Base-by-base conservation (phyloP, 1,140 invertebrate species). In the Pristionchus pacificus region DNA sequence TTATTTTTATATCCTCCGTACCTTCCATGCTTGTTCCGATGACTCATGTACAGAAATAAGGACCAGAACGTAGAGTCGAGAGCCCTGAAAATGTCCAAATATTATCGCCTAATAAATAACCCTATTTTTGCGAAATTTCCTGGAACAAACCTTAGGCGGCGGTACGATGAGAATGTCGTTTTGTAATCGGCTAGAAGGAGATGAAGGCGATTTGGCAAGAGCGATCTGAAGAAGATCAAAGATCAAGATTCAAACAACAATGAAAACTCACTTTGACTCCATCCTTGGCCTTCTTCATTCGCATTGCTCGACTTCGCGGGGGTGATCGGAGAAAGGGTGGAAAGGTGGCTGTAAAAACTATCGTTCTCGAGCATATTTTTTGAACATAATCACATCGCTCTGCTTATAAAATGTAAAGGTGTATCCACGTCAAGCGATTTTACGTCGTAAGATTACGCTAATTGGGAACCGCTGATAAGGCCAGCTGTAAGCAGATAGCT, bases 1-100 rank as follows among this genome's bases (percentile, higher is more conserved):
- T 10, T 49, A 10, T 49, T 49, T 49, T 49, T 49, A 49, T 10
- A 49, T 49, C 38, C 38, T 49, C 30, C 10, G 25, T 69, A 2
- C 27, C 65, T 24, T 32, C 77, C 74, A 29, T 77, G 70, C 25
- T 55, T 69, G 29, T 68, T 69, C 27, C 55, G 55, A 27, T 72
- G 68, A n/a, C 57, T 77, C 76, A 58, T 77, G 76, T 49, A 79
- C 76, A 13, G 77, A 65, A 31, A 80, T 70, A 60, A 80, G 65
- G 15, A 69, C 77, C 30, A 80, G 65, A 58, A 80, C 73, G 60
- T 80, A 80, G 19, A 80, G 68, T 28, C 79, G 66, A 49, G 38
- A 49, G 19, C 19, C 19, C 38, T 49, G 38, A 49, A 49, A 6
- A 49, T 10, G 19, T 49, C 6, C 19, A 10, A 49, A 10, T 49